A percentile compares a stretch with the other conserved stretches of the same genome.
Evolutionary conservation across 2,113 vertebrate genomes (phyloP).

Genomic region (Plestiodon gilberti): DNA sequence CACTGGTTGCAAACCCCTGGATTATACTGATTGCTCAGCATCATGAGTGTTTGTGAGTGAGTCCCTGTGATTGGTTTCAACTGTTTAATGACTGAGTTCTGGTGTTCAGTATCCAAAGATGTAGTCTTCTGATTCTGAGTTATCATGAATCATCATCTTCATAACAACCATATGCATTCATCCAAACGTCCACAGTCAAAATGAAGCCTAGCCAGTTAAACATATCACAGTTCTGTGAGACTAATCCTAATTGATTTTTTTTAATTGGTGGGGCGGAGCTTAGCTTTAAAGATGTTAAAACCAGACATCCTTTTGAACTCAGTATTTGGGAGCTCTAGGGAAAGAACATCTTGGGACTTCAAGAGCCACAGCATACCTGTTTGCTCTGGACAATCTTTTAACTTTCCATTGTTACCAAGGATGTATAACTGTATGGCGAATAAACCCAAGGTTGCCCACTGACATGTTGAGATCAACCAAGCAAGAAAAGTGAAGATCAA

Average conservation of each 20-base stretch:
- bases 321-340: not conserved
- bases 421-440: rapidly evolving
- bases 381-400: not conserved
- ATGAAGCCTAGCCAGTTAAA: not conserved
- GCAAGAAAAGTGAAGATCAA: rapidly evolving
- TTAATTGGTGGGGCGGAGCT: not conserved
- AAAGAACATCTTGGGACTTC: not conserved
- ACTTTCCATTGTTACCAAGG: not conserved
- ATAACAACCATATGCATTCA: not conserved
- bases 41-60: not conserved
- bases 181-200: not conserved
- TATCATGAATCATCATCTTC: slow-evolving; percentile 34
- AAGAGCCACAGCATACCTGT: rapidly evolving
- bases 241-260: not conserved
- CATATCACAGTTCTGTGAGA: not conserved
- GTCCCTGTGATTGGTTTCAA: not conserved
- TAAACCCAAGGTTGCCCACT: rapidly evolving
- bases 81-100: not conserved
- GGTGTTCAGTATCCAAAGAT: not conserved
- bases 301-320: rapidly evolving
- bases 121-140: not conserved
- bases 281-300: not conserved
- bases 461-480: not conserved
- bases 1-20: too few relatives aligned
- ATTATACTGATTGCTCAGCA: not conserved